Percentiles rank a stretch among this genome's conserved stretches.
These are phyloP conservation scores for Pheosia tremula DNA, from an alignment of 2,888 invertebrate species.

Conservation along the genomic window DNA sequence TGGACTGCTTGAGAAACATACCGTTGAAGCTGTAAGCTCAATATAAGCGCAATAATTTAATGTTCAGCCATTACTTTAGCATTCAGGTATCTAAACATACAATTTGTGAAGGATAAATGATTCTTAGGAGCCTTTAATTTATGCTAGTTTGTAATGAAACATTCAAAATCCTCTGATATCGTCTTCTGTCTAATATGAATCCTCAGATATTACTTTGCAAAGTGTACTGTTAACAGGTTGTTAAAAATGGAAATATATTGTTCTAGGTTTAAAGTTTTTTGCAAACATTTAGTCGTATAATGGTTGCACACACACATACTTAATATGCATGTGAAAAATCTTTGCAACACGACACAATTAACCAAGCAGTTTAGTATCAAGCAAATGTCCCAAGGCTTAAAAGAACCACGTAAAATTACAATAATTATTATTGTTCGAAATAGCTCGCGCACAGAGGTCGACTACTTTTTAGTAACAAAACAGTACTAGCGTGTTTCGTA, in stretches of 20 bases:
- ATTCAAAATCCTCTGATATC: no score
- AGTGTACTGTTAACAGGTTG: no score
- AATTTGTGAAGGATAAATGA: neutral
- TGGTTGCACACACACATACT: neutral
- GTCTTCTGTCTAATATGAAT: no score
- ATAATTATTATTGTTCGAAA: constrained; percentile 53
- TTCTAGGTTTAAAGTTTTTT: neutral
- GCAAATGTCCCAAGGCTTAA: constrained; percentile 38
- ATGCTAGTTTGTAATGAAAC: neutral
- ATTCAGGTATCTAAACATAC: neutral
- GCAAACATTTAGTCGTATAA: neutral
- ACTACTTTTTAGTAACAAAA: constrained; percentile 51
- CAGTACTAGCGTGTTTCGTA: constrained; percentile 43
- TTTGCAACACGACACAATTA: neutral
- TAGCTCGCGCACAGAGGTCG: constrained; percentile 44
- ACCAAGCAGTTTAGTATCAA: neutral
- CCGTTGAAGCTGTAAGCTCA: constrained; percentile 13
- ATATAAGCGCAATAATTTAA: neutral
- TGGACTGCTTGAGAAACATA: constrained; percentile 27
- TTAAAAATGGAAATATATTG: no score
- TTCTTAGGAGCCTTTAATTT: neutral
- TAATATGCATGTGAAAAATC: constrained; percentile 1
- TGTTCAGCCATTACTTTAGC: neutral
- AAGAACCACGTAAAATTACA: constrained; percentile 51
- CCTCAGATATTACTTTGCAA: no score